Evolutionary conservation across 2,888 invertebrate genomes (phyloP).

Genomic region (Desoria tigrina): DNA sequence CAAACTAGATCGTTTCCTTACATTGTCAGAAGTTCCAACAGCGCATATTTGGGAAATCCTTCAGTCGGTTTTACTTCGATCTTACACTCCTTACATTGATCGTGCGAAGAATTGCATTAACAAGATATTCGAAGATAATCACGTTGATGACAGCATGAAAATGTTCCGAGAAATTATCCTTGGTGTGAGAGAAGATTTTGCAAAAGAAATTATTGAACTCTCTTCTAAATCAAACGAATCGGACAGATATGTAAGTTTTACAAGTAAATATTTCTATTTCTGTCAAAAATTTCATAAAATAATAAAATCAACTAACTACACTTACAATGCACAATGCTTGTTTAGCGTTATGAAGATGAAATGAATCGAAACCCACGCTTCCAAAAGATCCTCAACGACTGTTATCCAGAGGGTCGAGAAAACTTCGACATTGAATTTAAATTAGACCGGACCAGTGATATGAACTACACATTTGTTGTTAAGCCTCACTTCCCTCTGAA

Average conservation of each 20-base stretch:
- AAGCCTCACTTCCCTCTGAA: slow-evolving; percentile 45
- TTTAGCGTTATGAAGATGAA: slow-evolving; percentile 38
- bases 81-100: slow-evolving; percentile 27
- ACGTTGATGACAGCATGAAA: slow-evolving; percentile 38
- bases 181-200: slow-evolving; percentile 45
- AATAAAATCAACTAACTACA: neutral
- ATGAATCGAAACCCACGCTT: slow-evolving; percentile 32
- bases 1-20: slow-evolving; percentile 21
- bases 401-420: slow-evolving; percentile 46
- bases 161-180: slow-evolving; percentile 47
- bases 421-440: slow-evolving; percentile 37
- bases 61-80: slow-evolving; percentile 7
- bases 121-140: slow-evolving; percentile 36
- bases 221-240: slow-evolving; percentile 23
- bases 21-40: slow-evolving; percentile 26
- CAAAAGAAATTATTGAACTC: slow-evolving; percentile 30
- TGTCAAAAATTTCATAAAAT: no score
- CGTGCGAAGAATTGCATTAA: slow-evolving; percentile 31
- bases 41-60: slow-evolving; percentile 21
- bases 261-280: no score
- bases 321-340: neutral
- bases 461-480: slow-evolving; percentile 36
- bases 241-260: slow-evolving; percentile 31
- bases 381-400: slow-evolving; percentile 43
- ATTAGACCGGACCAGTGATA: slow-evolving; percentile 22